Base-by-base conservation (phyloP, 2,797 vertebrate species). In the Lacerta bilineata region DNA sequence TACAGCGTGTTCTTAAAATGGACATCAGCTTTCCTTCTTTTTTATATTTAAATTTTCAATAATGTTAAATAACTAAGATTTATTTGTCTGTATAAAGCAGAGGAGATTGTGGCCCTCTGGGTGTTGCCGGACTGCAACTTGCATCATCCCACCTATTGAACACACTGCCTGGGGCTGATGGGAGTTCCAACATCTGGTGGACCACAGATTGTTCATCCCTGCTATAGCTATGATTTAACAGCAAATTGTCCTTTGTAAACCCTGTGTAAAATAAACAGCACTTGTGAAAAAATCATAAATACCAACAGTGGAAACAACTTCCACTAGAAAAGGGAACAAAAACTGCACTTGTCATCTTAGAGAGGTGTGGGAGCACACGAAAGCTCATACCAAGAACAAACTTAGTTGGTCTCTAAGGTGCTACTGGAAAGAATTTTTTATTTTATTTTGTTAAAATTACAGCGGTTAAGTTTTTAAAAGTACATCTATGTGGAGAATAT, bases 11-110 rank as follows among this genome's bases (percentile, higher is more conserved):
- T 41, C 5, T 61, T 72, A n/a, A 80, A 74, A 27, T 46, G 36
- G 8, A 84, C 71, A 71, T 61, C n/a, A 17, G 0, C 5, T 36
- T 89, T 72, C 59, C 20, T 18, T 82, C 27, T 61, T 85, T 3
- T 41, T 79, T 79, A 78, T 86, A 55, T 80, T 87, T 50, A 74
- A 72, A n/a, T 50, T 68, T 46, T n/a, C 9, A 69, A 4, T 86
- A 68, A 15, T 41, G 41, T 85, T 39, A 59, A 84, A 75, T 55
- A 55, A 55, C 50, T 50, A 50, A 50, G 50, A 50, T 50, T 50
- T 1, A 55, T 55, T 55, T 55, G 50, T 55, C 50, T 55, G 50
- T 15, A 55, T 55, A 15, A 55, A 55, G 50, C 50, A 15, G 71
- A 72, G 36, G 33, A 13, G 20, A 15, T 6, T 74, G 33, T 74